Base-by-base conservation (phyloP, 2,888 invertebrate species). In the Leptura quadrifasciata region DNA sequence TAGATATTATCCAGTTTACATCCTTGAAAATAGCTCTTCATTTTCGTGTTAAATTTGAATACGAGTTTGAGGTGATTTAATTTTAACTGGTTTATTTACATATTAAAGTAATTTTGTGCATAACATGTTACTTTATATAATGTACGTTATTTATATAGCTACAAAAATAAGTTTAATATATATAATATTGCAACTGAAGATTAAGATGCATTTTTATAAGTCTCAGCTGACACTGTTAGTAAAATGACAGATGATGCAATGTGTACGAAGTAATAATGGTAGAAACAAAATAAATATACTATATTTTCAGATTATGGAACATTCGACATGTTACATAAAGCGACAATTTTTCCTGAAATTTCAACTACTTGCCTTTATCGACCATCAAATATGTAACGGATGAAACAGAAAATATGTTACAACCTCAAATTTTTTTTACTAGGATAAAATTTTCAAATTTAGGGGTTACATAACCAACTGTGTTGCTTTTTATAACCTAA, bases 1-100 rank as follows among this genome's bases (percentile, higher is more conserved):
- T 60, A 27, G 60, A 60, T 60, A 27, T 60, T 60, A 60, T 60
- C 60, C n/a, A 27, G n/a, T 21, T 27, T 60, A 17, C 60, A 60
- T 60, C 60, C 60, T 60, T 60, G 31, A 60, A 27, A 54, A 55
- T 31, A n/a, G 27, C n/a, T 47, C 27, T 31, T 27, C 60, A n/a
- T 60, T 31, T 60, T 9, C n/a, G n/a, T 60, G 60, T 60, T 21
- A 60, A 60, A 60, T 27, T 31, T 60, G n/a, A 60, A 27, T 15
- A 12, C 15, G 2, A n/a, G 8, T 9, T n/a, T 21, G 15, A n/a
- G 27, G 24, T 60, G 60, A 27, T n/a, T 60, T 60, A 60, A 21
- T 27, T 27, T 60, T 60, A n/a, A 27, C 27, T n/a, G 60, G 27
- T 60, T 60, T 60, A 60, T 60, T 60, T 60, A 17, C 60, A 27